These are phyloP conservation scores for Drosophila greeni DNA, from an alignment of 2,888 invertebrate genomes.

Conservation along the genomic window DNA sequence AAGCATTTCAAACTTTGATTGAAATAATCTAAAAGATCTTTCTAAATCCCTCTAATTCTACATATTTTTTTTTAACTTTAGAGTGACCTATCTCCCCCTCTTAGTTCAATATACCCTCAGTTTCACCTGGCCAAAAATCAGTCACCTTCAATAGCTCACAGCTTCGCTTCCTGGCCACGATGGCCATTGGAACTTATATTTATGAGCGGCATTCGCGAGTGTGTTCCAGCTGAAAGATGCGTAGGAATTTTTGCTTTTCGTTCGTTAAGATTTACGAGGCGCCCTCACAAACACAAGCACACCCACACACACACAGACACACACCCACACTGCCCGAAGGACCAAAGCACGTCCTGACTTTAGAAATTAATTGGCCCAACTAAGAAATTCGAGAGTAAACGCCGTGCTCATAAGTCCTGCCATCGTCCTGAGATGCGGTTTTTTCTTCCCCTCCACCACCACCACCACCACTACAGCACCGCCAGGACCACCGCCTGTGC, in stretches of 20 bases:
- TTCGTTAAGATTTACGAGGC: conserved; percentile 73
- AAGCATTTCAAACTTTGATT: not conserved
- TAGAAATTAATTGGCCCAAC: conserved; percentile 75
- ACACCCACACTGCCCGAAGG: conserved; percentile 8
- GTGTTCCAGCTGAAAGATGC: conserved; percentile 46
- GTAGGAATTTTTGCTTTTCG: conserved; percentile 72
- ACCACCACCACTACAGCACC: not conserved
- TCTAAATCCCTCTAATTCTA: not conserved
- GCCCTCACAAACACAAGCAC: conserved; percentile 38
- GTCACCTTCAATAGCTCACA: conserved; percentile 26
- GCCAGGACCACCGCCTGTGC: conserved; percentile 5
- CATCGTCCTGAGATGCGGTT: conserved; percentile 53
- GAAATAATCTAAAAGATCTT: not conserved
- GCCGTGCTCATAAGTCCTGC: conserved; percentile 69
- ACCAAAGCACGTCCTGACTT: conserved; percentile 62
- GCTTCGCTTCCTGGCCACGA: conserved; percentile 9
- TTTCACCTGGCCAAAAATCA: conserved; percentile 13
- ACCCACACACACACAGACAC: conserved; percentile 27
- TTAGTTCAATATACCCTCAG: conserved; percentile 4
- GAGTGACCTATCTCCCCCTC: not conserved
- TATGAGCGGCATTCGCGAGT: conserved; percentile 66
- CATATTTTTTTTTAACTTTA: not conserved
- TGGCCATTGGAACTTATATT: conserved; percentile 60
- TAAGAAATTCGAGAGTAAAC: conserved; percentile 72
- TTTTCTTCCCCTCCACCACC: conserved; percentile 22